Conservation (phyloP, 2,888 invertebrate species). For the Drosophila sordidula region DNA sequence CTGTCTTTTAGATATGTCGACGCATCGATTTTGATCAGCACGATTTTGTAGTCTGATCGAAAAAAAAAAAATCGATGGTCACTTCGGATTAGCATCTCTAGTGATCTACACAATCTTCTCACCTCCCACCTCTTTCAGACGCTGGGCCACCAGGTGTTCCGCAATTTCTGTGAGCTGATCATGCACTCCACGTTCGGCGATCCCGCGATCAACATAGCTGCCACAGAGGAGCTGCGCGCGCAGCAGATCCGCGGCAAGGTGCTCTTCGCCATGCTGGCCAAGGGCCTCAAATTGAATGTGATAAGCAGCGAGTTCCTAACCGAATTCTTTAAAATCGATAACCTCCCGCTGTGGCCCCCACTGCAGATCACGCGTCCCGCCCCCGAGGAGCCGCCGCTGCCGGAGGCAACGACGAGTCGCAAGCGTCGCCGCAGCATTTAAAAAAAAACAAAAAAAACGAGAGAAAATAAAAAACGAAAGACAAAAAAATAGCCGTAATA, state of each 20-base stretch:
- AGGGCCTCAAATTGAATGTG: slow-evolving; percentile 3
- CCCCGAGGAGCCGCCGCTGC: not conserved
- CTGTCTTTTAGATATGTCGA: too few species aligned
- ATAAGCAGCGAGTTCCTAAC: slow-evolving; percentile 14
- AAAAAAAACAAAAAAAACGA: not conserved
- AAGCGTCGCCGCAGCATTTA: slow-evolving; percentile 27
- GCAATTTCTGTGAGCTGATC: slow-evolving; percentile 23
- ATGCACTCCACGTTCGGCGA: not conserved
- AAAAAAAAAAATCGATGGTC: too few species aligned
- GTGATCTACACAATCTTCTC: too few species aligned
- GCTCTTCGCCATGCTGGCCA: slow-evolving; percentile 28
- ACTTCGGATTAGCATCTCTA: too few species aligned
- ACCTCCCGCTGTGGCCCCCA: not conserved
- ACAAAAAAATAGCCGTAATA: not conserved
- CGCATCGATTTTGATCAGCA: too few species aligned
- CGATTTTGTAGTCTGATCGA: too few species aligned
- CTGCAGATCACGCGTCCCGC: not conserved
- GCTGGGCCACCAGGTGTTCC: slow-evolving; percentile 32
- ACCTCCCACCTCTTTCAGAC: slow-evolving; percentile 16
- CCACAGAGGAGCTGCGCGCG: slow-evolving; percentile 7
- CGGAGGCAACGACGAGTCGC: not conserved
- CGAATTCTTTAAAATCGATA: slow-evolving; percentile 24
- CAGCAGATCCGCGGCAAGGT: slow-evolving; percentile 38
- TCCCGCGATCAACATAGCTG: not conserved
- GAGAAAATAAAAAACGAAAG: too few species aligned